Evolutionary conservation across 2,797 vertebrate species (phyloP).

Genomic region (Leucoraja ocellata): DNA sequence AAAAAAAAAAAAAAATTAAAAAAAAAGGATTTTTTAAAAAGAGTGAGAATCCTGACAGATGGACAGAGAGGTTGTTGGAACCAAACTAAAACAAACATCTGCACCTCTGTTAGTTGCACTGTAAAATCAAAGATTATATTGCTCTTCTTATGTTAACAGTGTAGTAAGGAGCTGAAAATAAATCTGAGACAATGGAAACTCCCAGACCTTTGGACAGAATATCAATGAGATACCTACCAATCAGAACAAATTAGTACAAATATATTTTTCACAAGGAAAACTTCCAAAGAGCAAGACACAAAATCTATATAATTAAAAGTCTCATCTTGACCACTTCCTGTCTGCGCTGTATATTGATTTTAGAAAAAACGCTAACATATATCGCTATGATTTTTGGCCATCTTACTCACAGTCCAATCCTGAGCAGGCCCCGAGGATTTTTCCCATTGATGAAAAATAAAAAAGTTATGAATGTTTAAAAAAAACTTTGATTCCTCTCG

Average conservation of each 20-base stretch:
- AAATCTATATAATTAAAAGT: too few relatives aligned
- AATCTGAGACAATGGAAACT: neutral
- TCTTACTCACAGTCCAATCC: too few relatives aligned
- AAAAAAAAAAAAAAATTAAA: too few relatives aligned
- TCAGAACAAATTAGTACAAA: neutral
- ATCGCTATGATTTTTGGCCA: too few relatives aligned
- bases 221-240: neutral
- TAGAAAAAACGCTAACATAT: too few relatives aligned
- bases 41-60: neutral
- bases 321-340: too few relatives aligned
- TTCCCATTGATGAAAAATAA: too few relatives aligned
- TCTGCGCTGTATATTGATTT: too few relatives aligned
- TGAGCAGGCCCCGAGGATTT: too few relatives aligned
- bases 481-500: too few relatives aligned
- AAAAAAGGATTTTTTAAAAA: neutral
- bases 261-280: neutral
- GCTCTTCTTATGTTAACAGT: neutral
- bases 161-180: neutral
- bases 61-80: conserved; percentile 1
- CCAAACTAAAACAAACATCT: neutral
- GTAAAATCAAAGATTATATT: neutral
- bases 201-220: neutral
- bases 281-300: neutral
- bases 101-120: neutral
- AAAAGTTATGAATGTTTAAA: too few relatives aligned